phyloP scores from a whole-genome alignment of 2,888 invertebrate species.

The Leptogaster cylindrica region DNA sequence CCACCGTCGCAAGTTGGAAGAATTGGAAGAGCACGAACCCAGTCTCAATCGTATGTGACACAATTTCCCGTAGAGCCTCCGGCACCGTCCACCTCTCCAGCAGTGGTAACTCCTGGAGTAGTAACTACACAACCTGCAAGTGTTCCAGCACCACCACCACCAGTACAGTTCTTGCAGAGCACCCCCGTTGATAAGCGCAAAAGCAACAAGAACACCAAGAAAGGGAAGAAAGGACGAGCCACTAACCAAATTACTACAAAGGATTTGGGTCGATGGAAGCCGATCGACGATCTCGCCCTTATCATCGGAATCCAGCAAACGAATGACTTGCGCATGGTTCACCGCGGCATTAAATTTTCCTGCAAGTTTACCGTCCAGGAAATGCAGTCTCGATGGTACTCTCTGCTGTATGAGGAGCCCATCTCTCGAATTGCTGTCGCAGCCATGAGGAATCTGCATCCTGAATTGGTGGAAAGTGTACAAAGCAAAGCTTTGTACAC shows the following conservation, averaged over 20 bases:
- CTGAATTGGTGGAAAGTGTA: slow-evolving; percentile 84
- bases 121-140: not conserved
- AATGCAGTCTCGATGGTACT: slow-evolving; percentile 95
- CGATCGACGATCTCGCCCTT: slow-evolving; percentile 92
- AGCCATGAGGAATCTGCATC: slow-evolving; percentile 92
- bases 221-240: slow-evolving; percentile 55
- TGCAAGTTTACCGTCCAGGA: slow-evolving; percentile 93
- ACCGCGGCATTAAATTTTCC: slow-evolving; percentile 93
- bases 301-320: slow-evolving; percentile 93
- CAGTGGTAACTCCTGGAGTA: slow-evolving; percentile 33
- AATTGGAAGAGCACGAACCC: slow-evolving; percentile 62
- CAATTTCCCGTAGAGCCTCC: slow-evolving; percentile 44
- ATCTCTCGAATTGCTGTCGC: slow-evolving; percentile 90
- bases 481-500: slow-evolving; percentile 91
- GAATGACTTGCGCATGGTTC: slow-evolving; percentile 80
- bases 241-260: slow-evolving; percentile 70
- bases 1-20: slow-evolving; percentile 63
- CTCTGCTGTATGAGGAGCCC: slow-evolving; percentile 91
- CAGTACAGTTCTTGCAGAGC: slow-evolving; percentile 32
- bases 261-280: slow-evolving; percentile 94
- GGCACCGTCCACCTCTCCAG: slow-evolving; percentile 44
- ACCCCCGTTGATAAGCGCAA: slow-evolving; percentile 49
- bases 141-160: slow-evolving; percentile 25
- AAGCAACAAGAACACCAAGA: slow-evolving; percentile 43
- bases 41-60: slow-evolving; percentile 62